A percentile compares a stretch with the other conserved stretches of the same genome.
These are phyloP conservation scores for Lymantria monacha DNA, from an alignment of 2,888 invertebrate species.

Conservation along the genomic window DNA sequence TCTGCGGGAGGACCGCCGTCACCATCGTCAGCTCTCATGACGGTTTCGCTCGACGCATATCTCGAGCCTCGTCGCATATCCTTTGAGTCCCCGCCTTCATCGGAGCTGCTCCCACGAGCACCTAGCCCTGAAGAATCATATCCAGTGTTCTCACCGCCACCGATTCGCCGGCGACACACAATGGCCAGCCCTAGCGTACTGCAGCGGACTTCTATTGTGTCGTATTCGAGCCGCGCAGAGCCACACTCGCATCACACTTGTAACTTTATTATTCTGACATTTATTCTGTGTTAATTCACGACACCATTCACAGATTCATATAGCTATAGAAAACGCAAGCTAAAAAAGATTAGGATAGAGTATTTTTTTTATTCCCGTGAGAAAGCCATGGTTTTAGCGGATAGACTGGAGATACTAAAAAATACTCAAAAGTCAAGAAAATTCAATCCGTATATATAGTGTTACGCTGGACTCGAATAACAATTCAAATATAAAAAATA, in stretches of 20 bases:
- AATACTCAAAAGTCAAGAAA: too few species aligned
- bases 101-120: constrained; percentile 85
- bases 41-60: constrained; percentile 92
- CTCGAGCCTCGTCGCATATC: constrained; percentile 92
- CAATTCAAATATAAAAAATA: too few species aligned
- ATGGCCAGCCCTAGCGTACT: constrained; percentile 75
- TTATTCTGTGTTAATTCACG: constrained; percentile 5
- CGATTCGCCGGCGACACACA: constrained; percentile 86
- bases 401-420: too few species aligned
- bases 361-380: too few species aligned
- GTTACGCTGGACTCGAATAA: too few species aligned
- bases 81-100: constrained; percentile 89
- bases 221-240: constrained; percentile 87
- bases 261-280: constrained; percentile 77
- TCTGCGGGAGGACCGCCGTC: constrained; percentile 84
- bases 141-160: constrained; percentile 92
- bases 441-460: too few species aligned
- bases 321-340: neutral
- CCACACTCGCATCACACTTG: constrained; percentile 94
- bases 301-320: neutral
- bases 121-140: constrained; percentile 91
- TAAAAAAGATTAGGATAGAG: too few species aligned
- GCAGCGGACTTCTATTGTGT: constrained; percentile 88
- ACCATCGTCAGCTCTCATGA: constrained; percentile 92
- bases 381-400: too few species aligned